Percentiles rank a stretch among this genome's conserved stretches.
phyloP scores from a whole-genome alignment of 2,113 vertebrate genomes.

The Callospermophilus lateralis region DNA sequence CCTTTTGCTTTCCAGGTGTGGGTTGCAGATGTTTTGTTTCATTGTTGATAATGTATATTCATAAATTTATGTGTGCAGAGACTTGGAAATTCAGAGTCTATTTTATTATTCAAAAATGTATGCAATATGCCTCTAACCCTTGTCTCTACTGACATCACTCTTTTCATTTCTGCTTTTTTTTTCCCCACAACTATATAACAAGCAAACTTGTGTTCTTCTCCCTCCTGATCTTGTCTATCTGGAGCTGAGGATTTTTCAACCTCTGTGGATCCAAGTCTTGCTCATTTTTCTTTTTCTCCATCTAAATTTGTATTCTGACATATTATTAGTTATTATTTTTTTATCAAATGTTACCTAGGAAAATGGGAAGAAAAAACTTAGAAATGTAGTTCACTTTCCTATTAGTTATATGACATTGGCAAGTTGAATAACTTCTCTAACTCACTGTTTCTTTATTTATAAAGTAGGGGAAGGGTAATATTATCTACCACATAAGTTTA shows the following conservation, averaged over 20 bases:
- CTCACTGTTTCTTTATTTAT: not conserved
- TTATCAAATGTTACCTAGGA: constrained; percentile 15
- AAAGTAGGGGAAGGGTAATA: not conserved
- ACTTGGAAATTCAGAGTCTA: constrained; percentile 26
- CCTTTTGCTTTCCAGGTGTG: not conserved
- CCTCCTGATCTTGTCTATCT: not conserved
- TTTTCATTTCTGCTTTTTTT: not conserved
- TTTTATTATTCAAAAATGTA: constrained; percentile 66
- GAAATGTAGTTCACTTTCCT: not conserved
- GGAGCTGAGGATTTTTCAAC: not conserved
- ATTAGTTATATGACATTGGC: not conserved
- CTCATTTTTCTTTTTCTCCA: constrained; percentile 31
- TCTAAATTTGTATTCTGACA: constrained; percentile 42
- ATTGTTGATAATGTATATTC: constrained; percentile 56
- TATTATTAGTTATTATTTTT: not conserved
- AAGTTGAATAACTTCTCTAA: not conserved
- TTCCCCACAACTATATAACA: not conserved
- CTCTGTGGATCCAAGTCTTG: not conserved
- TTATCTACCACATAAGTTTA: not conserved
- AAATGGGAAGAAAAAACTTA: not conserved
- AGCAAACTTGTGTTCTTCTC: not conserved
- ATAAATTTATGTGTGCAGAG: constrained; percentile 53
- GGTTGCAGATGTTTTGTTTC: constrained; percentile 48
- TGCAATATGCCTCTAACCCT: not conserved
- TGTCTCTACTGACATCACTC: not conserved